These are phyloP conservation scores for Synanthedon myopaeformis DNA, from an alignment of 2,888 invertebrate species.

Conservation along the genomic window DNA sequence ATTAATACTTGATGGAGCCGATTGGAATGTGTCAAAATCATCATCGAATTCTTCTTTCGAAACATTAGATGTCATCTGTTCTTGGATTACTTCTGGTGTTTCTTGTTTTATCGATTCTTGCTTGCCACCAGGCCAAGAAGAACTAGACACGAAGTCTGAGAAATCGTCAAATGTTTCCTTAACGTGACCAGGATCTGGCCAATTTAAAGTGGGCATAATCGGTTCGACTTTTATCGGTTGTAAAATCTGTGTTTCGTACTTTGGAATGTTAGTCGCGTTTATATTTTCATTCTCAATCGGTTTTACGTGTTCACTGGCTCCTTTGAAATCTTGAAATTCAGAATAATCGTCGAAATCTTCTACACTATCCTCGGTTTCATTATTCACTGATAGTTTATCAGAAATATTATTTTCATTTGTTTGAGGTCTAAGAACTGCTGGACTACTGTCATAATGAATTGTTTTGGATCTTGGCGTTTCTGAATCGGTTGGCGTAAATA, in stretches of 20 bases:
- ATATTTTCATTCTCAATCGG: background rate
- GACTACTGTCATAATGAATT: conserved; percentile 49
- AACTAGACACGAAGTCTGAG: conserved; percentile 46
- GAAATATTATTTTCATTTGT: conserved; percentile 12
- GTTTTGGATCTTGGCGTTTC: conserved; percentile 65
- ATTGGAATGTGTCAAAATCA: conserved; percentile 62
- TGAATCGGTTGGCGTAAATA: conserved; percentile 64
- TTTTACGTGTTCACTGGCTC: conserved; percentile 13
- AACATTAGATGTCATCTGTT: conserved; percentile 3
- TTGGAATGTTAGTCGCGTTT: background rate
- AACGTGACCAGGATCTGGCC: conserved; percentile 64
- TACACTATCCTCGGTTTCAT: conserved; percentile 13
- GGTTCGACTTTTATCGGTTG: conserved; percentile 58
- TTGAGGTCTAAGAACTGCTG: conserved; percentile 38
- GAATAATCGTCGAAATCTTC: conserved; percentile 45
- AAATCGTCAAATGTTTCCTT: conserved; percentile 59
- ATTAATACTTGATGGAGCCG: conserved; percentile 36
- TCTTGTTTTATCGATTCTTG: conserved; percentile 4
- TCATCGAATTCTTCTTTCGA: conserved; percentile 29
- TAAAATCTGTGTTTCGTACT: conserved; percentile 39
- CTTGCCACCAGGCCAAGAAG: conserved; percentile 25
- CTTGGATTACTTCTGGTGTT: background rate
- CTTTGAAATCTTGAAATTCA: conserved; percentile 59
- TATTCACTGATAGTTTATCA: conserved; percentile 5
- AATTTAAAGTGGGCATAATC: conserved; percentile 53